phyloP scores from a whole-genome alignment of 2,888 invertebrate species.

The Acrobasis repandana region DNA sequence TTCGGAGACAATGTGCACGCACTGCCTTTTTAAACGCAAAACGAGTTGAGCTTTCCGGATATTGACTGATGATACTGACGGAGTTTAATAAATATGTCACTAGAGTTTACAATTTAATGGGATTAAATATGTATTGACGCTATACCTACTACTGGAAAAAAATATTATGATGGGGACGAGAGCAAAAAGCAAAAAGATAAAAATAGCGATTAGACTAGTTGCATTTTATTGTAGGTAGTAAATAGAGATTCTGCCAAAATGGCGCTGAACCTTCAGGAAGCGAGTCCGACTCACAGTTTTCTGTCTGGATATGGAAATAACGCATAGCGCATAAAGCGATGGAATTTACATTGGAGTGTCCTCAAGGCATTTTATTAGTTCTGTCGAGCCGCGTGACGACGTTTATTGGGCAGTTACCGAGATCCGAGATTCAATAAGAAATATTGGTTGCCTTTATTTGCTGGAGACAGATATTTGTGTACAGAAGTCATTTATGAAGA shows the following conservation, averaged over 20 bases:
- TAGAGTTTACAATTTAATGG: too few species aligned
- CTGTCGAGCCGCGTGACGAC: conserved; percentile 44
- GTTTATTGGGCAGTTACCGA: conserved; percentile 64
- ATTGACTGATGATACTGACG: too few species aligned
- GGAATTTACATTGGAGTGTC: conserved; percentile 52
- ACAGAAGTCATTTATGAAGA: neutral
- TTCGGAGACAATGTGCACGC: too few species aligned
- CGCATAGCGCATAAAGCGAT: conserved; percentile 26
- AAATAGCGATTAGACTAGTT: too few species aligned
- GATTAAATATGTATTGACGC: too few species aligned
- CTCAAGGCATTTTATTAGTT: conserved; percentile 51
- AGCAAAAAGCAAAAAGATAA: too few species aligned
- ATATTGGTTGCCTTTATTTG: conserved; percentile 42
- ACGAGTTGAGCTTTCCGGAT: too few species aligned
- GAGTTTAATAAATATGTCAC: too few species aligned
- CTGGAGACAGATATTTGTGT: neutral
- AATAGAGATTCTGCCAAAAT: neutral
- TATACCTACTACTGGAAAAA: too few species aligned
- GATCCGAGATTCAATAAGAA: conserved; percentile 65
- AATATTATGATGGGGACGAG: too few species aligned
- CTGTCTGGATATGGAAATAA: conserved; percentile 18
- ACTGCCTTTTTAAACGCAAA: too few species aligned
- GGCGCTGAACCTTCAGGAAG: neutral
- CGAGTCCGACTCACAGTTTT: neutral
- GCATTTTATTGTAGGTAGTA: too few species aligned